Conservation (phyloP, 2,797 vertebrate genomes). For the Kryptopterus vitreolus region DNA sequence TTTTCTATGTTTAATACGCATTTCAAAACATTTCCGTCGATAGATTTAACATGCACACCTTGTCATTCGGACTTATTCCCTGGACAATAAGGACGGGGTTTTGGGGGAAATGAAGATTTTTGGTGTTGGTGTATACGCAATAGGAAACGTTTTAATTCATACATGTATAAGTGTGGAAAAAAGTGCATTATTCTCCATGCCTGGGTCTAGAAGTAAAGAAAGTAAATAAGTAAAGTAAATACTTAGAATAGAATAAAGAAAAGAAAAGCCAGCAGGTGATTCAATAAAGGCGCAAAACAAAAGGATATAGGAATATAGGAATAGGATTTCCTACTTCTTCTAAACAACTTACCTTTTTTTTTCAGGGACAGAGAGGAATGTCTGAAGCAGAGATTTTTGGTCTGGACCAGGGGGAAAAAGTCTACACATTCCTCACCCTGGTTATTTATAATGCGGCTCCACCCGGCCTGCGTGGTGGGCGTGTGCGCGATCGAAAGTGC, state of each 20-base stretch:
- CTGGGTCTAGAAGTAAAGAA: background rate
- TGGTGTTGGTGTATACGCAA: background rate
- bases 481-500: conserved; percentile 9
- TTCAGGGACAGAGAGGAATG: background rate
- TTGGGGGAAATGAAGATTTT: no score
- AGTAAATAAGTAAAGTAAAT: no score
- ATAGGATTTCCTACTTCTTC: background rate
- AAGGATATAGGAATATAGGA: no score
- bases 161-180: background rate
- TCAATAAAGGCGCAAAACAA: background rate
- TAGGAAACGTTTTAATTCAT: background rate
- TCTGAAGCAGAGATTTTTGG: conserved; percentile 19
- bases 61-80: no score
- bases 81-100: no score
- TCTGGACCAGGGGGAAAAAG: conserved; percentile 1
- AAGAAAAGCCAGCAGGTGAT: background rate
- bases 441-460: conserved; percentile 65
- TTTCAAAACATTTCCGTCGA: background rate
- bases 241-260: no score
- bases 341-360: conserved; percentile 8
- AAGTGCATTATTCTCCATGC: background rate
- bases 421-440: conserved; percentile 27
- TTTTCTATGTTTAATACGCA: background rate
- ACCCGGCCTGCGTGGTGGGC: conserved; percentile 36
- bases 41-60: no score